These are phyloP conservation scores for Sarcophaga bullata DNA, from an alignment of 1,140 invertebrate genomes.

Conservation along the genomic window DNA sequence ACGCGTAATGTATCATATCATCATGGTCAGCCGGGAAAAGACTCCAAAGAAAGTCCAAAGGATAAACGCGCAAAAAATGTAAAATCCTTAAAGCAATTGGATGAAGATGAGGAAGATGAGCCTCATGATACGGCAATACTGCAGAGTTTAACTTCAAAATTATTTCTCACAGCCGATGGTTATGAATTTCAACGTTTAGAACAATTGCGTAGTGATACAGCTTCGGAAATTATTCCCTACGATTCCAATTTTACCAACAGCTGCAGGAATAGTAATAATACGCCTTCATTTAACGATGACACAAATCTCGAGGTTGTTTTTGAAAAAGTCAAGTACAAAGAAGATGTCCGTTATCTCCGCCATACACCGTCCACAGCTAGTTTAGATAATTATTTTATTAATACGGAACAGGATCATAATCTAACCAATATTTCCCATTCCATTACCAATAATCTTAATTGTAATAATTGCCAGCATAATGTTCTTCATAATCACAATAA, in stretches of 20 bases:
- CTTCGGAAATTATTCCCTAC: conserved; percentile 29
- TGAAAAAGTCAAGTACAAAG: conserved; percentile 57
- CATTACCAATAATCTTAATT: background rate
- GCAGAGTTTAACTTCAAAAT: conserved; percentile 42
- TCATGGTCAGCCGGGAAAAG: background rate
- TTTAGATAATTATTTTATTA: conserved; percentile 46
- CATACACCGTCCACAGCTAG: conserved; percentile 62
- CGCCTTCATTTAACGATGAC: conserved; percentile 35
- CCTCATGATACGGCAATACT: conserved; percentile 18
- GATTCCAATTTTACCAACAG: conserved; percentile 40
- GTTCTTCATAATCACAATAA: conserved; percentile 24
- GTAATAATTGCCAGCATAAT: conserved; percentile 34
- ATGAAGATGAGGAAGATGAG: conserved; percentile 25
- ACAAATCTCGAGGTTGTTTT: conserved; percentile 47
- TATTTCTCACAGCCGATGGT: conserved; percentile 45
- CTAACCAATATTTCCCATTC: conserved; percentile 23
- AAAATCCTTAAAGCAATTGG: conserved; percentile 43
- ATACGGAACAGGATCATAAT: conserved; percentile 1
- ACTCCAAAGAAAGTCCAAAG: background rate
- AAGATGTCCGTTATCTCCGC: conserved; percentile 58
- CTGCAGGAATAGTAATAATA: background rate
- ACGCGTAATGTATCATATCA: background rate
- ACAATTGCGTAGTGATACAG: conserved; percentile 43
- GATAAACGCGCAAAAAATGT: background rate
- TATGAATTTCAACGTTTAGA: conserved; percentile 47